phyloP scores from a whole-genome alignment of 2,113 vertebrate genomes.

The Castor canadensis region DNA sequence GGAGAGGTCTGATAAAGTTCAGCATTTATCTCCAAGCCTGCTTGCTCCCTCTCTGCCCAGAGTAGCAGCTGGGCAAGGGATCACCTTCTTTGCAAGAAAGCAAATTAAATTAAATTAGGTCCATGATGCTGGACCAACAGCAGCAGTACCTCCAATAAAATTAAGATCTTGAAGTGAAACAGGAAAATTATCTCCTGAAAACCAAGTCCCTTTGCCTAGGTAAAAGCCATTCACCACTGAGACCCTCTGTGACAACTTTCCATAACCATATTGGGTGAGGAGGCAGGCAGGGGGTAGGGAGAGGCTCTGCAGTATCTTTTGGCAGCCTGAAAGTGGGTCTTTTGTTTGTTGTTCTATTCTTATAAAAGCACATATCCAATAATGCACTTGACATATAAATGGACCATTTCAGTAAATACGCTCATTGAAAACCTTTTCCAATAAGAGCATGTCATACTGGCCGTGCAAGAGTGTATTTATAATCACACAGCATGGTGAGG shows the following conservation, averaged over 20 bases:
- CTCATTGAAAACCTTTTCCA: slow-evolving; percentile 69
- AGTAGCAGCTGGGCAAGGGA: slow-evolving; percentile 82
- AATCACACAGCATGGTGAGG: slow-evolving; percentile 36
- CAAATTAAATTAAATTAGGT: slow-evolving; percentile 87
- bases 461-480: slow-evolving; percentile 51
- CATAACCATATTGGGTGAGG: neutral
- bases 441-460: slow-evolving; percentile 53
- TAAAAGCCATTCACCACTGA: slow-evolving; percentile 51
- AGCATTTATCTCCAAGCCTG: slow-evolving; percentile 82
- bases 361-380: slow-evolving; percentile 53
- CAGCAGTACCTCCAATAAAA: slow-evolving; percentile 68
- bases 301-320: neutral
- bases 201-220: slow-evolving; percentile 46
- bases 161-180: slow-evolving; percentile 78
- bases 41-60: slow-evolving; percentile 73
- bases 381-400: slow-evolving; percentile 64
- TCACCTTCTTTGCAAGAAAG: slow-evolving; percentile 79
- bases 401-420: slow-evolving; percentile 61
- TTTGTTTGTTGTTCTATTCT: slow-evolving; percentile 49
- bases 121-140: slow-evolving; percentile 68
- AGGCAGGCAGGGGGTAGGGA: too few relatives aligned
- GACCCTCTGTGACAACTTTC: neutral
- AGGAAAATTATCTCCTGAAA: slow-evolving; percentile 79
- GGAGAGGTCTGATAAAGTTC: slow-evolving; percentile 81
- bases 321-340: neutral